phyloP scores from a whole-genome alignment of 2,113 vertebrate species.

The Lepus europaeus region DNA sequence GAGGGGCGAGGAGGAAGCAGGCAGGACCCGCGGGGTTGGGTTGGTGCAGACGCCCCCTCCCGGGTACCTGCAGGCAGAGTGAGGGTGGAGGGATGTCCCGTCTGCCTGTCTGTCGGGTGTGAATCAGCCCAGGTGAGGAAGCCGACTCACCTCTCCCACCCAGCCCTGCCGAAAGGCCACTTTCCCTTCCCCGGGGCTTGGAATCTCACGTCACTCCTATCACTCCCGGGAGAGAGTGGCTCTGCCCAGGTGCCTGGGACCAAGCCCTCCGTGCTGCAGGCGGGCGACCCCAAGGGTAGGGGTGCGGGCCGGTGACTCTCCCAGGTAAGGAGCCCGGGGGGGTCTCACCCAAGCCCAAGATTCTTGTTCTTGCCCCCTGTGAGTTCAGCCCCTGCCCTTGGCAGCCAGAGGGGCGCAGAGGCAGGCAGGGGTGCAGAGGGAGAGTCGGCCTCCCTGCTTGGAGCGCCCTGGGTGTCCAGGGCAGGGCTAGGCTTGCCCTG shows the following conservation, averaged over 20 bases:
- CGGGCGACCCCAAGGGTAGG: too few species aligned
- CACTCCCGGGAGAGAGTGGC: background rate
- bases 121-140: constrained; percentile 54
- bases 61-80: too few species aligned
- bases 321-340: too few species aligned
- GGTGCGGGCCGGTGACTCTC: too few species aligned
- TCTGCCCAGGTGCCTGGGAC: background rate
- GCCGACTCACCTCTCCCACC: constrained; percentile 56
- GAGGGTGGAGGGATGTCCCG: background rate
- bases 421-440: background rate
- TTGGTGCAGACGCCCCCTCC: too few species aligned
- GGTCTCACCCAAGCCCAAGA: too few species aligned
- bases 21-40: too few species aligned
- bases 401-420: background rate
- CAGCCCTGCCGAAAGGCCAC: constrained; percentile 29
- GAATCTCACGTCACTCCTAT: background rate
- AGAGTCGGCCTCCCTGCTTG: background rate
- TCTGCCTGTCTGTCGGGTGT: background rate
- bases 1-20: too few species aligned
- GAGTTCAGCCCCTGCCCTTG: background rate
- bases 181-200: constrained; percentile 45
- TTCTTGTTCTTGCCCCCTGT: background rate
- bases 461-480: background rate
- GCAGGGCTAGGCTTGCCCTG: background rate
- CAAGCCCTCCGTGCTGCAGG: too few species aligned